Conservation (phyloP, 2,888 invertebrate genomes). For the Blastobasis lacticolella region DNA sequence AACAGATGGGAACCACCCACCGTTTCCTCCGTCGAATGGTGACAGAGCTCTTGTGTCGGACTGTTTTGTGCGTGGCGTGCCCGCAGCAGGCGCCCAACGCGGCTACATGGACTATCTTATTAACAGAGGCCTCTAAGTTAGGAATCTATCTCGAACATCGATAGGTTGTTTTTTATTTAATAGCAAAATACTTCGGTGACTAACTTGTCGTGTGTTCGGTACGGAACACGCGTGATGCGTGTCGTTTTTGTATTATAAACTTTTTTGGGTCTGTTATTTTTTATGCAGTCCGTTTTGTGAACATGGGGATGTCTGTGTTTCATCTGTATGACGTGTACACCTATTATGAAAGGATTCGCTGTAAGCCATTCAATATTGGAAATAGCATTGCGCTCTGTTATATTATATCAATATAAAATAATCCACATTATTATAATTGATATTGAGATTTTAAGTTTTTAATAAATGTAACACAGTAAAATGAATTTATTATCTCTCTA, state of each 20-base stretch:
- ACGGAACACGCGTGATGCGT: slow-evolving; percentile 7
- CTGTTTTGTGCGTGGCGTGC: too few relatives aligned
- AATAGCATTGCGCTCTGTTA: too few relatives aligned
- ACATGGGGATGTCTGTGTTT: too few relatives aligned
- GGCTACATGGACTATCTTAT: slow-evolving; percentile 16
- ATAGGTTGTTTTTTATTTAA: neutral
- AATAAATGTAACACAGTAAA: too few relatives aligned
- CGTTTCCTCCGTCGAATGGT: neutral
- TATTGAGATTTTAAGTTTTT: too few relatives aligned
- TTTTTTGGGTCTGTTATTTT: slow-evolving; percentile 10
- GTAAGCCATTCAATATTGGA: too few relatives aligned
- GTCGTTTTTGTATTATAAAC: slow-evolving; percentile 13
- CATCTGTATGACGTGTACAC: too few relatives aligned
- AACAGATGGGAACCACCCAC: too few relatives aligned
- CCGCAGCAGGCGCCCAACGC: neutral
- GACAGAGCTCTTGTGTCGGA: neutral
- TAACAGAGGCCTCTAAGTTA: slow-evolving; percentile 38
- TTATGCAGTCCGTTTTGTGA: neutral
- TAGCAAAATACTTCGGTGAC: slow-evolving; percentile 22
- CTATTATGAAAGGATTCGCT: too few relatives aligned
- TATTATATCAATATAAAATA: too few relatives aligned
- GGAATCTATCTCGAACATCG: slow-evolving; percentile 7
- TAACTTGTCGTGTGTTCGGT: slow-evolving; percentile 30
- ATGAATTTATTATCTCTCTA: too few relatives aligned
- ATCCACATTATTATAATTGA: too few relatives aligned